Conservation (phyloP, 2,888 invertebrate species). For the Meandrusa payeni region DNA sequence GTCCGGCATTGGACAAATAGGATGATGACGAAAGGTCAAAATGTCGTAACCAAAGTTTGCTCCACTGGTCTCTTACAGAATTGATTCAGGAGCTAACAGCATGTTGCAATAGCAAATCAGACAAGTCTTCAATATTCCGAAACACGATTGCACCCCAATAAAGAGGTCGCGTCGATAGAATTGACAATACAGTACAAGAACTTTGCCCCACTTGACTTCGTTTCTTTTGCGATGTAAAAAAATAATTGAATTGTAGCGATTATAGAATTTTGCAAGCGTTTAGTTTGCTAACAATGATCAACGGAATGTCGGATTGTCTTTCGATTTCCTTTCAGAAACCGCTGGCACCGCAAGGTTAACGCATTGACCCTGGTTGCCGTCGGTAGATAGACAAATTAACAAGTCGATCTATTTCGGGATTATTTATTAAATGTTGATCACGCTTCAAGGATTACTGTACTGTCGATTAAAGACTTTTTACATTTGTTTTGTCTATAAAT, state of each 20-base stretch:
- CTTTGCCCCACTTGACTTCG: constrained; percentile 13
- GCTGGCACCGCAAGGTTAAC: constrained; percentile 27
- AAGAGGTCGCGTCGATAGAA: constrained; percentile 9
- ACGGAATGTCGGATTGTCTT: constrained; percentile 23
- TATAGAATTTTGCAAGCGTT: constrained; percentile 20
- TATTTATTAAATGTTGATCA: constrained; percentile 13
- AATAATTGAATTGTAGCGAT: constrained; percentile 13
- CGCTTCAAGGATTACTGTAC: constrained; percentile 9
- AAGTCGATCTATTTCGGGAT: constrained; percentile 19
- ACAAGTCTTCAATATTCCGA: constrained; percentile 16
- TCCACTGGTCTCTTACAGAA: no score
- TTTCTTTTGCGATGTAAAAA: constrained; percentile 3
- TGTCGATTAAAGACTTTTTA: not conserved
- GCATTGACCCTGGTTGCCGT: constrained; percentile 24
- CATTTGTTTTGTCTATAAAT: no score
- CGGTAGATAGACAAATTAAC: constrained; percentile 9
- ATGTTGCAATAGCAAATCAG: constrained; percentile 5
- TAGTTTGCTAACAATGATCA: constrained; percentile 28
- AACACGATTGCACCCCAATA: constrained; percentile 12
- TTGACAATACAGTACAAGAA: constrained; percentile 13
- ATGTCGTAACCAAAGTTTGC: no score
- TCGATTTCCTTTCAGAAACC: constrained; percentile 32
- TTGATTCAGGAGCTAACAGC: no score
- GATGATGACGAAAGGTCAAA: no score
- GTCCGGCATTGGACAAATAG: no score